A percentile compares a stretch with the other conserved stretches of the same genome.
Evolutionary conservation across 2,113 vertebrate species (phyloP).

Genomic region (Polypterus senegalus): DNA sequence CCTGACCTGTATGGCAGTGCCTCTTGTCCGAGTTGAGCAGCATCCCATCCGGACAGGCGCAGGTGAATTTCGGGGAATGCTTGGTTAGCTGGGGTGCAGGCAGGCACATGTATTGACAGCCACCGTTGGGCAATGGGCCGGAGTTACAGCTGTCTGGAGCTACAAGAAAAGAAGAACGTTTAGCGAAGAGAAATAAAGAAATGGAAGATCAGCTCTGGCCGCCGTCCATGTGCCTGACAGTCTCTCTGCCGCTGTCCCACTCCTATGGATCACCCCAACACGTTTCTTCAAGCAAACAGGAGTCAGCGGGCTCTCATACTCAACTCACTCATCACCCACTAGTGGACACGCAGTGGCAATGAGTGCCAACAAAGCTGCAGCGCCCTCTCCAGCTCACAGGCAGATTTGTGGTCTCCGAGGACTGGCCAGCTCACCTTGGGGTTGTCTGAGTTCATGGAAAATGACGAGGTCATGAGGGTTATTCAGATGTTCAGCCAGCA

Average conservation of each 20-base stretch:
- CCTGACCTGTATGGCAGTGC: slow-evolving; percentile 72
- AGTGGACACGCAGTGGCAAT: background rate
- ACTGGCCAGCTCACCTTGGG: slow-evolving; percentile 56
- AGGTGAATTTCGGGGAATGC: slow-evolving; percentile 86
- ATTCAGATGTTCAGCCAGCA: slow-evolving; percentile 84
- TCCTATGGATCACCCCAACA: too few species aligned
- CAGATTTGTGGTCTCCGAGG: background rate
- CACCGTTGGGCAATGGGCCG: slow-evolving; percentile 75
- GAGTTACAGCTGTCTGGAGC: slow-evolving; percentile 79
- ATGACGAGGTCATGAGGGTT: slow-evolving; percentile 90
- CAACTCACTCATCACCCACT: background rate
- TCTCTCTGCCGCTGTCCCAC: too few species aligned
- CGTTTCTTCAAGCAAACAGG: background rate
- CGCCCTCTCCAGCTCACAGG: background rate
- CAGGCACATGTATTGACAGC: slow-evolving; percentile 91
- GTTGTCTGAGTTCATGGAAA: slow-evolving; percentile 87
- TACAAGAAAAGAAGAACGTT: slow-evolving; percentile 24
- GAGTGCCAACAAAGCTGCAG: background rate
- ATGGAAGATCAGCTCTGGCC: too few species aligned
- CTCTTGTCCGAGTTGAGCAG: slow-evolving; percentile 89
- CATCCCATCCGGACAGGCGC: slow-evolving; percentile 84
- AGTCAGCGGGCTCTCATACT: background rate
- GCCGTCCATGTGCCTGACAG: too few species aligned
- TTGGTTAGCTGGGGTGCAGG: slow-evolving; percentile 83
- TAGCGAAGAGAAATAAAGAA: too few species aligned